Conservation (phyloP, 2,888 invertebrate genomes). For the Pteria penguin region DNA sequence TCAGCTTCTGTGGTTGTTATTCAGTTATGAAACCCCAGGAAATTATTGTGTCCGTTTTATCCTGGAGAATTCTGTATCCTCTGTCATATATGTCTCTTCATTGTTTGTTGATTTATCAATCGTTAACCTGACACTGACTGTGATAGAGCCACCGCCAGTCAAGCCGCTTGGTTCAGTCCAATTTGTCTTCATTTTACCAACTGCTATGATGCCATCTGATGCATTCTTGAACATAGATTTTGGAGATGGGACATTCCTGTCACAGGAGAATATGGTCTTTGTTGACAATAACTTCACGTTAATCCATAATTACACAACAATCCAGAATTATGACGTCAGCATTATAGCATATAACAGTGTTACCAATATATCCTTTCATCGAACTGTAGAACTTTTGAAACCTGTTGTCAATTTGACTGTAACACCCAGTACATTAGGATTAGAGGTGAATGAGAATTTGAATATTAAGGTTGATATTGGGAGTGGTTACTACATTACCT, state of each 20-base stretch:
- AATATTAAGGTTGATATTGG: constrained; percentile 14
- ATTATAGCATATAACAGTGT: constrained; percentile 28
- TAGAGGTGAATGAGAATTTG: constrained; percentile 8
- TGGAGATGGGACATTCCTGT: constrained; percentile 27
- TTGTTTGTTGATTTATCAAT: constrained; percentile 24
- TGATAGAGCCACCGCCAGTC: background rate
- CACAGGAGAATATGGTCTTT: background rate
- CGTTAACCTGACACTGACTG: constrained; percentile 4
- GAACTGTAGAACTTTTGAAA: constrained; percentile 23
- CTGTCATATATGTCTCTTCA: background rate
- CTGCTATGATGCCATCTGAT: constrained; percentile 8
- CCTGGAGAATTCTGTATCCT: constrained; percentile 20
- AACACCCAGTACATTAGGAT: constrained; percentile 1
- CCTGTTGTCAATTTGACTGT: constrained; percentile 31
- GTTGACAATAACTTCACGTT: background rate
- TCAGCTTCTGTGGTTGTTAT: background rate
- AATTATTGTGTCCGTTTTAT: background rate
- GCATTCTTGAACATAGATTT: constrained; percentile 29
- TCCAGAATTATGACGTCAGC: constrained; percentile 28
- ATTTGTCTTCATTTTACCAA: constrained; percentile 21
- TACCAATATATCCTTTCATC: constrained; percentile 6
- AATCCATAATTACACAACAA: constrained; percentile 26
- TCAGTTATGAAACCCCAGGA: background rate
- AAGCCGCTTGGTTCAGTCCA: constrained; percentile 24
- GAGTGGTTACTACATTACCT: constrained; percentile 31